phyloP scores from a whole-genome alignment of 2,888 invertebrate genomes.

The Chaetogeoica ovagalla region DNA sequence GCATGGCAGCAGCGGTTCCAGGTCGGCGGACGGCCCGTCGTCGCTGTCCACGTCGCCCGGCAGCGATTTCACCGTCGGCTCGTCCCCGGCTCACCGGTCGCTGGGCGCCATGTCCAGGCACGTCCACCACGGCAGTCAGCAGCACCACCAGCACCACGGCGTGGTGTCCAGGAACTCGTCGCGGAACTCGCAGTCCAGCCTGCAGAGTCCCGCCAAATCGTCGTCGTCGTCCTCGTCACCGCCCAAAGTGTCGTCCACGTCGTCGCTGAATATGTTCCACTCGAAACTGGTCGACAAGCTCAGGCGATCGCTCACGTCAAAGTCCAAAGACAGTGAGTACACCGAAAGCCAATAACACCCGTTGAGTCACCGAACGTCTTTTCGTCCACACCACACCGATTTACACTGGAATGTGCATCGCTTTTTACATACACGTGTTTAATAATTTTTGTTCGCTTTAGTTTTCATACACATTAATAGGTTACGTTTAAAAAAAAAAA shows the following conservation, averaged over 20 bases:
- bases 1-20: constrained; percentile 70
- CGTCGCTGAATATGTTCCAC: constrained; percentile 76
- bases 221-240: constrained; percentile 67
- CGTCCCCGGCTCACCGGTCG: constrained; percentile 67
- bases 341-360: too few species aligned
- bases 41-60: constrained; percentile 70
- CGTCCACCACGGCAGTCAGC: constrained; percentile 60
- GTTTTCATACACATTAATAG: too few species aligned
- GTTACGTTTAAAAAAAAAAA: too few species aligned
- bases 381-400: too few species aligned
- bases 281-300: constrained; percentile 78
- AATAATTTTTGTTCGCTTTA: too few species aligned
- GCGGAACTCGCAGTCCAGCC: constrained; percentile 67
- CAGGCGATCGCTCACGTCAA: constrained; percentile 67
- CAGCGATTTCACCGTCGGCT: constrained; percentile 63
- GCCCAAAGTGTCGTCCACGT: constrained; percentile 63
- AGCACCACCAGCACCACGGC: constrained; percentile 60
- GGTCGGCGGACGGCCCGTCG: constrained; percentile 72
- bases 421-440: too few species aligned
- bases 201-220: constrained; percentile 64
- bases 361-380: too few species aligned
- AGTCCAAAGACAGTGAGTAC: constrained; percentile 53
- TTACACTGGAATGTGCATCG: too few species aligned
- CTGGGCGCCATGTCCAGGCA: constrained; percentile 70
- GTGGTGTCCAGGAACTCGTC: constrained; percentile 68